Conservation (phyloP, 2,888 invertebrate species). For the Xestia xanthographa region DNA sequence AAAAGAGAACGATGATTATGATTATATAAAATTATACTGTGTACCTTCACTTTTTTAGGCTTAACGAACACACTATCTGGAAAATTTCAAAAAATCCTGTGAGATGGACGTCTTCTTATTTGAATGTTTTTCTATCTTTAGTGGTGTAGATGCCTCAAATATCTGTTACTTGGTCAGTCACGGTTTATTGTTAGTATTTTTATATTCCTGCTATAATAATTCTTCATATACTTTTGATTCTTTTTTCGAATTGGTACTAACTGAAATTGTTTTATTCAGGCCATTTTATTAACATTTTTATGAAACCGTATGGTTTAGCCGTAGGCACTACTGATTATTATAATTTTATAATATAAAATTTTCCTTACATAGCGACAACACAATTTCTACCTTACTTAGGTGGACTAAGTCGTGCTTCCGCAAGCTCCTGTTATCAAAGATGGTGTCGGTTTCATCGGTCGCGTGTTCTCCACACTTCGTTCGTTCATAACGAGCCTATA, state of each 20-base stretch:
- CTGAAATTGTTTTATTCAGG: not conserved
- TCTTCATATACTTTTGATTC: too few relatives aligned
- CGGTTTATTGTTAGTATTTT: not conserved
- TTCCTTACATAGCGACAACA: not conserved
- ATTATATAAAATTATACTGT: not conserved
- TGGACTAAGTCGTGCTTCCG: constrained; percentile 32
- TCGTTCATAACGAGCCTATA: constrained; percentile 65
- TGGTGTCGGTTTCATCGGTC: constrained; percentile 61
- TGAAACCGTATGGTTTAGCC: not conserved
- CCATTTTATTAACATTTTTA: not conserved
- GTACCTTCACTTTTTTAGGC: not conserved
- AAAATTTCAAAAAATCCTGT: not conserved
- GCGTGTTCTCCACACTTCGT: constrained; percentile 67
- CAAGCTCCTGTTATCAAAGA: constrained; percentile 59
- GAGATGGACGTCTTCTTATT: not conserved
- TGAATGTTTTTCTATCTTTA: not conserved
- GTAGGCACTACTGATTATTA: not conserved
- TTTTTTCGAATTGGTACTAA: not conserved
- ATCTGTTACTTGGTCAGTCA: not conserved
- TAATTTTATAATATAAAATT: not conserved
- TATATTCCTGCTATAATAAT: not conserved
- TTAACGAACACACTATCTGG: not conserved
- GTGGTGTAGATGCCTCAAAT: not conserved
- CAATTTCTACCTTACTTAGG: constrained; percentile 11
- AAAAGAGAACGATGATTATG: not conserved